Conservation (phyloP, 2,797 vertebrate genomes). For the Gallinago nigripennis region DNA sequence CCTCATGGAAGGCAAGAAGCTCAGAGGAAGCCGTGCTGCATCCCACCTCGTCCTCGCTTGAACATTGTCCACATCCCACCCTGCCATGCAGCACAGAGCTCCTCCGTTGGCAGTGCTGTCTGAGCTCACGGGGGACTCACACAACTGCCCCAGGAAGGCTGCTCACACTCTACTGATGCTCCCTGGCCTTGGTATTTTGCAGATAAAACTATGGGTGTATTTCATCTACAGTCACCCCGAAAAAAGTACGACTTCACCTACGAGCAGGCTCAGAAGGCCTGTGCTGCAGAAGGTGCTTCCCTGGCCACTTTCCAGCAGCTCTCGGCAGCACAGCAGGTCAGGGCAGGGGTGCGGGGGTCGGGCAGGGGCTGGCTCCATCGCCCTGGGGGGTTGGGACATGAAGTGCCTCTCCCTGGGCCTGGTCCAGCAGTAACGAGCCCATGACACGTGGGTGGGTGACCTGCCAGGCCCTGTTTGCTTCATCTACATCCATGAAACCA, state of each 20-base stretch:
- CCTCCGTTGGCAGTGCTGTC: accelerated
- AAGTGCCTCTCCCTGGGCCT: neutral
- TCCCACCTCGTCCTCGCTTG: neutral
- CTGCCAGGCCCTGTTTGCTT: neutral
- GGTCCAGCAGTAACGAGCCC: accelerated
- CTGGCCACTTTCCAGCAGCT: constrained; percentile 87
- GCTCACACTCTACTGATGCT: neutral
- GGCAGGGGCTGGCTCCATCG: neutral
- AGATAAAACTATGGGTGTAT: constrained; percentile 91
- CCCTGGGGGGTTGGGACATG: accelerated
- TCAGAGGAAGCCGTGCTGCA: neutral
- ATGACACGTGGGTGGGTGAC: accelerated
- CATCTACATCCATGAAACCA: neutral
- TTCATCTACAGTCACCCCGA: constrained; percentile 84
- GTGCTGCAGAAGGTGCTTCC: constrained; percentile 81
- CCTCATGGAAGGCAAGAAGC: neutral
- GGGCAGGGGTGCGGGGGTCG: neutral
- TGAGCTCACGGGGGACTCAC: accelerated
- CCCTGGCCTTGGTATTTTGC: neutral
- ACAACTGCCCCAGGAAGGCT: accelerated
- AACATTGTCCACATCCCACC: neutral
- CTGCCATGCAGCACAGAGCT: neutral
- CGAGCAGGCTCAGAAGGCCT: constrained; percentile 81
- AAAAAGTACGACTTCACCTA: constrained; percentile 88
- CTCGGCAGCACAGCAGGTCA: constrained; percentile 92